Base-by-base conservation (phyloP, 2,797 vertebrate genomes). In the Phoeniculus purpureus region DNA sequence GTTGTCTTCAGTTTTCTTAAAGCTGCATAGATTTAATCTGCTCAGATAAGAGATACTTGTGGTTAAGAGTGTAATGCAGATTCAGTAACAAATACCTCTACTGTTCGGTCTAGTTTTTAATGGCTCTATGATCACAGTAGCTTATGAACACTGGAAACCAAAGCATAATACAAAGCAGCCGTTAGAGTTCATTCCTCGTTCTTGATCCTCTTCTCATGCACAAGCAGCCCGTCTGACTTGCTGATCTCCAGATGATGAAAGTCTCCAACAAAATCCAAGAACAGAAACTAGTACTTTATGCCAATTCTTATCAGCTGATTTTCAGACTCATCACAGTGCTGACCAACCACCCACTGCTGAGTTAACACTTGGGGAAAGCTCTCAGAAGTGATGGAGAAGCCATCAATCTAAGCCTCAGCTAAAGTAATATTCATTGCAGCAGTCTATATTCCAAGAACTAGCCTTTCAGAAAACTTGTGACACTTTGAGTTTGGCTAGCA, bases 51-150 rank as follows among this genome's bases (percentile, higher is more conserved):
- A 67, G 76, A 77, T 31, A 34, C 18, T 85, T 91, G 72, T 92
- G 80, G 90, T 61, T 92, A 34, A 25, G 43, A 66, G 26, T 64
- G 31, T n/a, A 85, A 79, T 70, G 17, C n/a, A 52, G 29, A 64
- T 91, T 90, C 88, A 70, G 7, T 61, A 87, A 78, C 79, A 88
- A 89, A 77, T 80, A 79, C 34, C 29, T 73, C 48, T 78, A 9
- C 72, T 93, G 34, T 66, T 92, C 77, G 34, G 48, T n/a, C 64
- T 73, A 67, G 25, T 84, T 91, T 89, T 79, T 70, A 86, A 68
- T 62, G 88, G 67, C 47, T 76, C 40, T 84, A 31, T 84, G 66
- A 78, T 77, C 51, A 75, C 78, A 54, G 50, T 81, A 67, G 70
- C 54, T 29, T 81, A 66, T 76, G 88, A 92, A 86, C 56, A 92